These are phyloP conservation scores for Heteromurus nitidus DNA, from an alignment of 2,888 invertebrate species.

Conservation along the genomic window DNA sequence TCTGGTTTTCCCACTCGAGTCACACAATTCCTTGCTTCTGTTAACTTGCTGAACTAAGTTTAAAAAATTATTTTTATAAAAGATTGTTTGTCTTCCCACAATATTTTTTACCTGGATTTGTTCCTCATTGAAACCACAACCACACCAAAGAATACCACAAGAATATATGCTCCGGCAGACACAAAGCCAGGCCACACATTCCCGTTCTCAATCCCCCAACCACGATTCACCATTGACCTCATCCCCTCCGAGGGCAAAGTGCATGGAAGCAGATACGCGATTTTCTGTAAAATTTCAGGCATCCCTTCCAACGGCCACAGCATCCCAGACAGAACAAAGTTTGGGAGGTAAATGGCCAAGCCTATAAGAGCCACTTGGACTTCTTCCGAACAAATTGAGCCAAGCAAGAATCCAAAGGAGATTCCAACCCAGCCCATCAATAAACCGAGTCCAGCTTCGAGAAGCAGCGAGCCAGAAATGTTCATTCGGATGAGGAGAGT, in stretches of 20 bases:
- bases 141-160: no score
- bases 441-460: constrained; percentile 88
- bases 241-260: constrained; percentile 51
- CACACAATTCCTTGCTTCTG: no score
- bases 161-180: no score
- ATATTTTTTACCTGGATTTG: no score
- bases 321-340: constrained; percentile 77
- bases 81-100: no score
- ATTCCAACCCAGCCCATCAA: constrained; percentile 94
- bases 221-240: constrained; percentile 34
- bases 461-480: constrained; percentile 89
- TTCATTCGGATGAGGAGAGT: constrained; percentile 91
- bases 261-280: constrained; percentile 71
- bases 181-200: constrained; percentile 65
- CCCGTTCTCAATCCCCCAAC: constrained; percentile 53
- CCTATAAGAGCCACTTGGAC: constrained; percentile 89
- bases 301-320: constrained; percentile 98
- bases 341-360: constrained; percentile 56
- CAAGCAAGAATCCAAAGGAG: constrained; percentile 87
- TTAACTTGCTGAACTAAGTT: no score
- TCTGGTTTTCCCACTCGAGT: no score
- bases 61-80: no score
- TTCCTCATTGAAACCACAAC: no score
- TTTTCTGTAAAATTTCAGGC: constrained; percentile 82
- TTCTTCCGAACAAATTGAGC: constrained; percentile 92